Base-by-base conservation (phyloP, 1,140 invertebrate genomes). In the Oryctes rhinoceros region DNA sequence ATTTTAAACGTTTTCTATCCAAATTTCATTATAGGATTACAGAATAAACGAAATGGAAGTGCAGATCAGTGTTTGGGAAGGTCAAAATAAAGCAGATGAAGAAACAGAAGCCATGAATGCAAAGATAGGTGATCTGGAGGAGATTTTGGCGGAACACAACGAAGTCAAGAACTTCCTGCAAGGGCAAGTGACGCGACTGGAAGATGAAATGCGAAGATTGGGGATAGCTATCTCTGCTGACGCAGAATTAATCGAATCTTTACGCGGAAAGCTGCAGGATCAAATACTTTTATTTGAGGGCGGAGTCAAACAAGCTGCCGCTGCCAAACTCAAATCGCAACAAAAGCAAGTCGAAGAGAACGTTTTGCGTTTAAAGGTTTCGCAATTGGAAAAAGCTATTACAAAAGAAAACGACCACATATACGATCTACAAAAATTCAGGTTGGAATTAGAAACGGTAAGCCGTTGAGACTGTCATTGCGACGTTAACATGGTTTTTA, bases 311-410 rank as follows among this genome's bases (percentile, higher is more conserved):
- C 88, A 90, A 86, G 39, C 92, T 80, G 88, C 86, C 86, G 81
- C 80, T 24, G 81, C 85, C 15, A 86, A 87, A 81, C 78, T 86
- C 78, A 80, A 85, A 39, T 87, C 87, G 76, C 90, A 92, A 20
- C 89, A 90, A 71, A 86, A 86, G 81, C 90, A 91, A 78, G 91
- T 94, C 1, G 90, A 92, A 47, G 91, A 93, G 81, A 93, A 91
- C 83, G 88, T 93, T 39, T 81, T 93, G 80, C 85, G 90, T 76
- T 87, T 94, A 37, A 88, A 89, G 49, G 89, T 92, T 0, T 89
- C 88, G 39, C 90, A 93, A 83, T 89, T 91, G 3, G 87, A 90
- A 53, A 89, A 91, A 79, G 88, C 90, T 1, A 86, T 92, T 53
- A 87, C 88, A 1, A 90, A 89, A 35, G 88, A 91, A 65, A 90